Evolutionary conservation across 2,797 vertebrate genomes (phyloP), one percentile per base, ranked within the genome.

Genomic region (Perdix hodgsoniae): DNA sequence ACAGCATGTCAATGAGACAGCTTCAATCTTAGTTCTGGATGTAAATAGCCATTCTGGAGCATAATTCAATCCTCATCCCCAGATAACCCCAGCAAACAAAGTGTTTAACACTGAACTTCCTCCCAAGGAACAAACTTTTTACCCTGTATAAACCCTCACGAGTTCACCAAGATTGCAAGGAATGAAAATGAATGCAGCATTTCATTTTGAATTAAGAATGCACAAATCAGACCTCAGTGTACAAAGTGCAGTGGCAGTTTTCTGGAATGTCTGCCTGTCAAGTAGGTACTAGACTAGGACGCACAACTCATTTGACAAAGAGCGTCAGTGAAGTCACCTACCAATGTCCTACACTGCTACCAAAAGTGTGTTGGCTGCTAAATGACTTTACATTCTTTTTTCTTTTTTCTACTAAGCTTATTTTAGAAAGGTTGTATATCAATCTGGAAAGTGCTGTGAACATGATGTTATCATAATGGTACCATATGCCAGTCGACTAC

Each of bases 341-440:
- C 91, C 86, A 67, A 66, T 71, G 94, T 93, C 93, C 94, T 92
- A 50, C 11, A 17, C 91, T 71, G 76, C 71, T 92, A 90, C 94
- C 89, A 91, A 73, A 86, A 86, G 50, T 10, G 7, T 76, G 84
- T 45, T 94, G 94, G 94, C 94, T 96, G 92, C 92, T 95, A 96
- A 96, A 83, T 88, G 94, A 96, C 96, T 95, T 94, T 83, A 83
- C 50, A 73, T 91, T 73, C 73, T 90, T 91, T 91, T 49, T 70
- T 83, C 80, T 70, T 95, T 95, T 92, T 95, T 86, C 82, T 78
- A 76, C 84, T 2, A 4, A 88, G 89, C 91, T 92, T 91, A 83
- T 95, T 95, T 96, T 96, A 95, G 96, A 95, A 95, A 96, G 95
- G 95, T 96, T 96, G 92, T 94, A 96, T 93, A 96, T 96, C 95